Evolutionary conservation across 2,797 vertebrate genomes (phyloP).

Genomic region (Pangasius mekongensis): DNA sequence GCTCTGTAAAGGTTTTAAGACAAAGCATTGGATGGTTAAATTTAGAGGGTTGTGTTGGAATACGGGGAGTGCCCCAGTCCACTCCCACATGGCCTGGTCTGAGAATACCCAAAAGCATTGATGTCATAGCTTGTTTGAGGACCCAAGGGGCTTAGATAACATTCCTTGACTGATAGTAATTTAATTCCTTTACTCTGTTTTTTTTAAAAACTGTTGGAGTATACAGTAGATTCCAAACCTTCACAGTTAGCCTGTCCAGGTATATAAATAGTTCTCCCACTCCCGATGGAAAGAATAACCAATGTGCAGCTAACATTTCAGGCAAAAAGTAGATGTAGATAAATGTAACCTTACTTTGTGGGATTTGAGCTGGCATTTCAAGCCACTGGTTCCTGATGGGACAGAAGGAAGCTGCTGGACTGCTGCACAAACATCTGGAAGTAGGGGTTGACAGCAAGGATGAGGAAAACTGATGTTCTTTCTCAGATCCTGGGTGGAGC

Average conservation of each 20-base stretch:
- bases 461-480: conserved; percentile 37
- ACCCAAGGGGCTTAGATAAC: conserved; percentile 62
- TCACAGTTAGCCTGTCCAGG: conserved; percentile 49
- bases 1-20: neutral
- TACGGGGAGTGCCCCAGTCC: neutral
- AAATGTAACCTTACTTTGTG: conserved; percentile 43
- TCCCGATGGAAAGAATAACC: conserved; percentile 7
- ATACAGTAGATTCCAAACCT: conserved; percentile 56
- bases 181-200: conserved; percentile 54
- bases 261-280: conserved; percentile 65
- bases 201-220: conserved; percentile 64
- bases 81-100: neutral
- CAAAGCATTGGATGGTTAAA: neutral
- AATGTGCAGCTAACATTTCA: neutral
- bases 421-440: conserved; percentile 40
- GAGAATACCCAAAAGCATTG: conserved; percentile 40
- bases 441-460: conserved; percentile 25
- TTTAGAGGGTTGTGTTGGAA: neutral
- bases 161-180: conserved; percentile 67
- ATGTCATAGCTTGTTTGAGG: conserved; percentile 79
- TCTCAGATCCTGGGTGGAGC: conserved; percentile 52
- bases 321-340: neutral
- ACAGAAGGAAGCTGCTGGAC: conserved; percentile 18
- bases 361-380: neutral
- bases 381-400: neutral